Evolutionary conservation across 2,113 vertebrate genomes (phyloP).

Genomic region (Rhinoderma darwinii): DNA sequence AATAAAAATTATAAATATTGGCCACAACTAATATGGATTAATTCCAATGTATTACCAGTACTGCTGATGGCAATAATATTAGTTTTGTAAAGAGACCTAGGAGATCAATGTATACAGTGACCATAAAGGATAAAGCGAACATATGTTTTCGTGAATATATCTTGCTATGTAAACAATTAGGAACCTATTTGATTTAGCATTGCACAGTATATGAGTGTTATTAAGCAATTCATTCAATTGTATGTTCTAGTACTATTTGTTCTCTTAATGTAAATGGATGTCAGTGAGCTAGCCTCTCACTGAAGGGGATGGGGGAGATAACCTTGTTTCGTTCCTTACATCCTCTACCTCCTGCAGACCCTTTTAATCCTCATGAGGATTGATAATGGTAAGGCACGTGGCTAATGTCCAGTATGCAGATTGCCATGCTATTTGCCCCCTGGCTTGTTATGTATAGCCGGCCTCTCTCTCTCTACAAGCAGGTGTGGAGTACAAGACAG

Average conservation of each 20-base stretch:
- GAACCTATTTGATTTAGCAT: background rate
- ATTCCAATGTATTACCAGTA: background rate
- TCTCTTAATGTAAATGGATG: constrained; percentile 6
- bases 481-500: constrained; percentile 83
- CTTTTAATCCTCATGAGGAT: constrained; percentile 66
- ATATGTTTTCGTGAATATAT: background rate
- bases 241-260: background rate
- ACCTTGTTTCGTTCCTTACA: constrained; percentile 62
- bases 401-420: constrained; percentile 70
- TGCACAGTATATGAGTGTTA: background rate
- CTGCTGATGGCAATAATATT: background rate
- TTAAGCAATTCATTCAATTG: background rate
- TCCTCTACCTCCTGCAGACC: constrained; percentile 64
- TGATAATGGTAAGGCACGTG: constrained; percentile 68
- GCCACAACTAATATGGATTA: too few species aligned
- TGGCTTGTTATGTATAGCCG: constrained; percentile 60
- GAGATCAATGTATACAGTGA: background rate
- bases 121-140: background rate
- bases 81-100: background rate
- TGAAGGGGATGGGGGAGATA: background rate
- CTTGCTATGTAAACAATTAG: background rate
- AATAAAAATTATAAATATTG: too few species aligned
- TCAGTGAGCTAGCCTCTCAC: background rate
- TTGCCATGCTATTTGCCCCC: constrained; percentile 66
- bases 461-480: constrained; percentile 71